These are phyloP conservation scores for Augiades crinisus DNA, from an alignment of 2,888 invertebrate genomes.

Conservation along the genomic window DNA sequence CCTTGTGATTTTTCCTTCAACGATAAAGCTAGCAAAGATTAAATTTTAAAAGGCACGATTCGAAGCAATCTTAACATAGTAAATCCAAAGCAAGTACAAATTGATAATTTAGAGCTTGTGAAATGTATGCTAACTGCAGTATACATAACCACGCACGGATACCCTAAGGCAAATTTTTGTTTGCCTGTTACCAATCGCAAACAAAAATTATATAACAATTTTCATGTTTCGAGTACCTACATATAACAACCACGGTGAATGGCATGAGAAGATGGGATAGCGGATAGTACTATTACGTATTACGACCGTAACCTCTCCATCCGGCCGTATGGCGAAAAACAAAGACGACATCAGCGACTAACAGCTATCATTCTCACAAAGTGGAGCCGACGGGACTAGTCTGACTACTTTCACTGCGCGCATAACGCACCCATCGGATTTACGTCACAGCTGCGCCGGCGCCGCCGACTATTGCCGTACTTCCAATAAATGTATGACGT, in stretches of 20 bases:
- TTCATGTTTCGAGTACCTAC: neutral
- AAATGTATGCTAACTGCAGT: slow-evolving; percentile 3
- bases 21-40: too few species aligned
- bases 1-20: too few species aligned
- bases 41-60: too few species aligned
- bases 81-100: too few species aligned
- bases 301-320: slow-evolving; percentile 10
- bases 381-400: slow-evolving; percentile 35
- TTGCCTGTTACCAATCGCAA: slow-evolving; percentile 12
- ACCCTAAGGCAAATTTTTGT: slow-evolving; percentile 5
- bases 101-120: neutral
- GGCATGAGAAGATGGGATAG: neutral
- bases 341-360: slow-evolving; percentile 15
- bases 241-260: slow-evolving; percentile 8
- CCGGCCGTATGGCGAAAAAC: slow-evolving; percentile 6
- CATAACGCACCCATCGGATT: slow-evolving; percentile 44
- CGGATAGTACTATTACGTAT: neutral
- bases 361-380: slow-evolving; percentile 19
- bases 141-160: slow-evolving; percentile 7
- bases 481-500: slow-evolving; percentile 13
- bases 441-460: slow-evolving; percentile 32
- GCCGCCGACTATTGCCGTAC: neutral
- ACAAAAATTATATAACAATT: slow-evolving; percentile 10
- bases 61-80: too few species aligned
- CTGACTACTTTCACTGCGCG: slow-evolving; percentile 52